These are phyloP conservation scores for Aphodius sticticus DNA, from an alignment of 2,888 invertebrate genomes.

Conservation along the genomic window DNA sequence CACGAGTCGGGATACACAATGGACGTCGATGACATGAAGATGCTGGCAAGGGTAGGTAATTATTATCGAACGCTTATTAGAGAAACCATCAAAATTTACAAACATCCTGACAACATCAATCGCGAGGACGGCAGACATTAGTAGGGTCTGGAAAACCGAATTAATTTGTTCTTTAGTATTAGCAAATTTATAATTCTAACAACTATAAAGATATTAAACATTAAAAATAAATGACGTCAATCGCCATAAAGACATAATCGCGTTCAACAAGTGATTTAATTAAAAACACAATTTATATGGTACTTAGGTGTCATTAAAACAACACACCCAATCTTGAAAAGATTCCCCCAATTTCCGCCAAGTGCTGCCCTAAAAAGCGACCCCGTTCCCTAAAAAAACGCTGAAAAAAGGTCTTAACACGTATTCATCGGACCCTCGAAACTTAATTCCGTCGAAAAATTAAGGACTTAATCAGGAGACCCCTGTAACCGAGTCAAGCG, in stretches of 20 bases:
- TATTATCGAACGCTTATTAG: too few species aligned
- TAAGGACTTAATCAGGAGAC: slow-evolving; percentile 18
- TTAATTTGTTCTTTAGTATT: too few species aligned
- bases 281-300: neutral
- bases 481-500: slow-evolving; percentile 11
- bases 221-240: neutral
- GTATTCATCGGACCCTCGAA: neutral
- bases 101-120: too few species aligned
- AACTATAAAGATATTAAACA: neutral
- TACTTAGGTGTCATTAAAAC: neutral
- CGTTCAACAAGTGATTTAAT: neutral
- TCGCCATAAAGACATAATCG: neutral
- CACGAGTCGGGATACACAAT: too few species aligned
- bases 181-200: too few species aligned
- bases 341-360: neutral
- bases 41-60: too few species aligned
- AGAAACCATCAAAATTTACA: too few species aligned
- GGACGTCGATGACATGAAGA: too few species aligned
- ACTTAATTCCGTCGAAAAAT: slow-evolving; percentile 24
- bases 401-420: neutral
- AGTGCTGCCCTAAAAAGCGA: neutral
- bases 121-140: too few species aligned
- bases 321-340: neutral
- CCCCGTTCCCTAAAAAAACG: neutral
- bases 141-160: too few species aligned